Evolutionary conservation across 2,888 invertebrate species (phyloP).

Genomic region (Ophion ellenae): DNA sequence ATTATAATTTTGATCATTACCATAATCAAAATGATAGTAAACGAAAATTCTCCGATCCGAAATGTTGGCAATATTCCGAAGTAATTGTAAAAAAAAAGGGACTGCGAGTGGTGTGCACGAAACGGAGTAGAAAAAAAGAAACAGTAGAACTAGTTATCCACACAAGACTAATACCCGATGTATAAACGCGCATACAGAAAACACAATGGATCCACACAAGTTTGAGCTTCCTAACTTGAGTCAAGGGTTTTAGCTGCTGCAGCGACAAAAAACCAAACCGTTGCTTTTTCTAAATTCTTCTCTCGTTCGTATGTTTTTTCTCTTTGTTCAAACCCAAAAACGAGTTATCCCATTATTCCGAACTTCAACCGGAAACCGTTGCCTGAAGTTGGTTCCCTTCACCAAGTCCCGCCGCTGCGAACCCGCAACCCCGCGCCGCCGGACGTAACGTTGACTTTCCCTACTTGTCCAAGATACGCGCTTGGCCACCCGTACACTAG

Average conservation of each 20-base stretch:
- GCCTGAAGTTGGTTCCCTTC: conserved; percentile 1
- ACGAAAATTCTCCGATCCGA: conserved; percentile 46
- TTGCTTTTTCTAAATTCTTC: conserved; percentile 33
- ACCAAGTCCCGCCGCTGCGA: conserved; percentile 20
- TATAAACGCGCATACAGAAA: conserved; percentile 51
- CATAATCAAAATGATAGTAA: neutral
- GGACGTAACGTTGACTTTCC: conserved; percentile 19
- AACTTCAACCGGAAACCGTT: neutral
- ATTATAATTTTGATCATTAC: neutral
- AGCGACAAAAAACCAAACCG: conserved; percentile 68
- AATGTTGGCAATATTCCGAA: conserved; percentile 63
- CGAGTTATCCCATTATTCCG: conserved; percentile 54
- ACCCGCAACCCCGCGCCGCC: conserved; percentile 13
- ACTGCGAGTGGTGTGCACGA: conserved; percentile 40
- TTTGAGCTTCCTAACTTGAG: conserved; percentile 83
- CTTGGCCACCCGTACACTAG: conserved; percentile 33
- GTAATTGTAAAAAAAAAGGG: conserved; percentile 48
- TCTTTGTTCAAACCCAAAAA: conserved; percentile 50
- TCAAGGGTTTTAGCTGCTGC: conserved; percentile 82
- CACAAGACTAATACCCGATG: conserved; percentile 44
- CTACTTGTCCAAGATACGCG: conserved; percentile 13
- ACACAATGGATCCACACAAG: conserved; percentile 73
- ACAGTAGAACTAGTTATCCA: conserved; percentile 38
- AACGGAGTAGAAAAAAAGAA: conserved; percentile 46
- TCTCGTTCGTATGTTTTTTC: conserved; percentile 30